Evolutionary conservation across 2,888 invertebrate species (phyloP), one percentile per base, ranked within the genome.

Genomic region (Macaria notata): DNA sequence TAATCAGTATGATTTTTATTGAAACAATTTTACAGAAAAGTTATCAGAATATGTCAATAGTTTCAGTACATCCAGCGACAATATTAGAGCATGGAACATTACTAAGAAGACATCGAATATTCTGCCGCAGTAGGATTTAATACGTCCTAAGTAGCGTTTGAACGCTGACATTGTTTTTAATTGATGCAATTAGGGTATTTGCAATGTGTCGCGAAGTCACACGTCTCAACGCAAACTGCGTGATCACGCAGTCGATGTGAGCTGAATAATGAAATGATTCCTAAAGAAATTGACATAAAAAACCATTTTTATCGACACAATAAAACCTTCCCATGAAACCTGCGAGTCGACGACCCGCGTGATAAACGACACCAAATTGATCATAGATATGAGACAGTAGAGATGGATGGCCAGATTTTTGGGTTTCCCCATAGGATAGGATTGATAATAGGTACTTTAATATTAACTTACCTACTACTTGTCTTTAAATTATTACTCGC

Each of bases 161-260:
- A 71, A 9, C 73, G 66, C 66, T 72, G 63, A 70, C 63, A 71
- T 68, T 75, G 69, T 71, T 68, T 76, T 69, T 83, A 85, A 86
- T 83, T 80, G 79, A 72, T 73, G 78, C 65, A 78, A 81, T 84
- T 84, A 84, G 75, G 77, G 75, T 70, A 70, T 75, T 73, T 68
- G 72, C 66, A 61, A 68, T 62, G 61, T 68, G 69, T 65, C 52
- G 69, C 67, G 56, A 59, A 70, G 68, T 69, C 65, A 72, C 82
- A 78, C 81, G 83, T 79, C 69, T 45, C 71, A 61, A 69, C 71
- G 71, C 54, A 60, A 62, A 56, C 72, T 70, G 72, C 70, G 70
- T 71, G 71, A 75, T 72, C 78, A 75, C 78, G 78, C 78, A 64
- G 46, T 3, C 56, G 53, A 62, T 78, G 79, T 72, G 81, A 70